These are phyloP conservation scores for Gallinago media DNA, from an alignment of 2,113 vertebrate genomes.

Conservation along the genomic window DNA sequence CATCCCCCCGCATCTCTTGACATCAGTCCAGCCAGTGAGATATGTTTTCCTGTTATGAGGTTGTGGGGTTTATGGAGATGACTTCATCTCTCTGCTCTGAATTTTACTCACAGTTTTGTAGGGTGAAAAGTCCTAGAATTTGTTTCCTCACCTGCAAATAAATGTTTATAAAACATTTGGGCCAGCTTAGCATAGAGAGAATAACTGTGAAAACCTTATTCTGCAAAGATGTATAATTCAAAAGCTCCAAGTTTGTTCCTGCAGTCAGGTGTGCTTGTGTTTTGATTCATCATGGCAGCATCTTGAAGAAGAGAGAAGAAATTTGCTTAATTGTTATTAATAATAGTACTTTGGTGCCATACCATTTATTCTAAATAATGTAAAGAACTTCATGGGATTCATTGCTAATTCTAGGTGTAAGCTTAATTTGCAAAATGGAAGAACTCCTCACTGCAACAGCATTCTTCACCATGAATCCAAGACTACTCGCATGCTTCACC, in stretches of 20 bases:
- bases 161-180: background rate
- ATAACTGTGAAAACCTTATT: background rate
- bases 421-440: background rate
- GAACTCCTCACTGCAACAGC: background rate
- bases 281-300: background rate
- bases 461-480: background rate
- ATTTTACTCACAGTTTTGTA: background rate
- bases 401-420: background rate
- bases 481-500: background rate
- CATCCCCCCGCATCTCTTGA: background rate
- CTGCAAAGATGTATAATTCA: background rate
- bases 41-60: background rate
- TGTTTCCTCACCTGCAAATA: background rate
- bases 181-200: background rate
- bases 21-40: background rate
- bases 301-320: background rate
- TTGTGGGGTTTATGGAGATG: background rate
- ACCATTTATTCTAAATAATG: background rate
- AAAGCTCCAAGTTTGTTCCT: background rate
- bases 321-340: background rate
- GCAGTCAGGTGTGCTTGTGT: background rate
- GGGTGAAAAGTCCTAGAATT: background rate
- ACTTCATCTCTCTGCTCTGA: background rate
- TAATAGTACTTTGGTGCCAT: background rate
- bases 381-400: background rate